These are phyloP conservation scores for Castor canadensis DNA, from an alignment of 2,113 vertebrate species.

Conservation along the genomic window DNA sequence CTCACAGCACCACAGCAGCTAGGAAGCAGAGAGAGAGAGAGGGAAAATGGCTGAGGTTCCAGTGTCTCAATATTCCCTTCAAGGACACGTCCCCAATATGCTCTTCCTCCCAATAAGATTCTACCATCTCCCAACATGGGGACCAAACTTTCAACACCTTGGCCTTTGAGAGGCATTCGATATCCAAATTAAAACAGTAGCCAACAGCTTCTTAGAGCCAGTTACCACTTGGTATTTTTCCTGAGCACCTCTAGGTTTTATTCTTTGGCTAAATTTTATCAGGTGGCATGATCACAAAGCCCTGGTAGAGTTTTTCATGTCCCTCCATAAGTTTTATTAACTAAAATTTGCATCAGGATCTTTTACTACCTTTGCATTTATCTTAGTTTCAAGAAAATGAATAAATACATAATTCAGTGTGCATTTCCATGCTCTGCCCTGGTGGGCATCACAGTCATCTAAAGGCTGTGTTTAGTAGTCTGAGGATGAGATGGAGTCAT, in stretches of 20 bases:
- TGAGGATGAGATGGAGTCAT: neutral
- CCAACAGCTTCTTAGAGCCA: neutral
- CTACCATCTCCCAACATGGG: neutral
- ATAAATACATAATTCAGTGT: neutral
- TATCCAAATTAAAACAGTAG: neutral
- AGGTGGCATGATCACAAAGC: neutral
- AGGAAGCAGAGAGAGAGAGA: neutral
- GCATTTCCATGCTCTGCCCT: rapidly evolving
- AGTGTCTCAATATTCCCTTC: neutral
- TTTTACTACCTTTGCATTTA: neutral
- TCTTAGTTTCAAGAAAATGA: neutral
- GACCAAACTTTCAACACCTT: neutral
- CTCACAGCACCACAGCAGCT: neutral
- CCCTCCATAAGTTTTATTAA: constrained; percentile 32
- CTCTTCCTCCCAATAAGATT: neutral
- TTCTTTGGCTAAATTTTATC: constrained; percentile 18
- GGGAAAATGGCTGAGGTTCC: neutral
- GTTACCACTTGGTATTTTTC: neutral
- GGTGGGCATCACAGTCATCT: no score
- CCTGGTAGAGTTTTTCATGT: neutral
- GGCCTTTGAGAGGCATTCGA: neutral
- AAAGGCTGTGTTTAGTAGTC: neutral
- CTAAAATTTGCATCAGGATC: constrained; percentile 1
- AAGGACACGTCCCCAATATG: neutral
- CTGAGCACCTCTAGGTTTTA: neutral